Evolutionary conservation across 2,113 vertebrate species (phyloP).

Genomic region (Petrocephalus zakoni): DNA sequence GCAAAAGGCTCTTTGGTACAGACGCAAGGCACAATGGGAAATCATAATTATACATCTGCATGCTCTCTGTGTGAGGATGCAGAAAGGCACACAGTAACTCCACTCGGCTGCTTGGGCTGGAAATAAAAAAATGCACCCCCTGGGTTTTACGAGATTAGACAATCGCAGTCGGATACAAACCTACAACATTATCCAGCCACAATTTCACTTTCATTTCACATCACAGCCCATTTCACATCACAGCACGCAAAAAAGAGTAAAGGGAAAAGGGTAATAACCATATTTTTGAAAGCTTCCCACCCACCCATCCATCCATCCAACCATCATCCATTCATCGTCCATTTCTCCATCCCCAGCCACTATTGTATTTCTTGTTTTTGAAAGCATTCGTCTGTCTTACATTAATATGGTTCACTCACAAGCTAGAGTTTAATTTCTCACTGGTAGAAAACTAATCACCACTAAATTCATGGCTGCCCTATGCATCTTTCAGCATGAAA

Average conservation of each 20-base stretch:
- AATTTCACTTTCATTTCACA: not conserved
- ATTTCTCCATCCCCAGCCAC: not conserved
- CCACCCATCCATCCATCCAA: not conserved
- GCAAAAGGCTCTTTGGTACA: not conserved
- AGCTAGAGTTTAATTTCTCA: not conserved
- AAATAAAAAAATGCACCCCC: not conserved
- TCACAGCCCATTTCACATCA: slow-evolving; percentile 4
- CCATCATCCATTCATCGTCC: not conserved
- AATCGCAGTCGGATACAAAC: not conserved
- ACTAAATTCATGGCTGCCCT: not conserved
- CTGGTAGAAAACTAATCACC: not conserved
- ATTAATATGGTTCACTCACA: not conserved
- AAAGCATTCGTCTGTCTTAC: not conserved
- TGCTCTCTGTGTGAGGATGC: not conserved
- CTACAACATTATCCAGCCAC: not conserved
- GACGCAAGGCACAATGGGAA: not conserved
- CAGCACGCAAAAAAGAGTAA: not conserved
- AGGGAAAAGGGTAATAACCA: not conserved
- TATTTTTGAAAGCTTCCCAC: not conserved
- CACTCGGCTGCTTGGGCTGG: not conserved
- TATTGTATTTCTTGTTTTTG: not conserved
- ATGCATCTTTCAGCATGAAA: no score
- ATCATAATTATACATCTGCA: not conserved
- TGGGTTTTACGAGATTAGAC: not conserved
- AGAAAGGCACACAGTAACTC: not conserved